Evolutionary conservation across 23 tunicate species (phyloP).

Genomic region (Oikopleura vanhoeffeni): DNA sequence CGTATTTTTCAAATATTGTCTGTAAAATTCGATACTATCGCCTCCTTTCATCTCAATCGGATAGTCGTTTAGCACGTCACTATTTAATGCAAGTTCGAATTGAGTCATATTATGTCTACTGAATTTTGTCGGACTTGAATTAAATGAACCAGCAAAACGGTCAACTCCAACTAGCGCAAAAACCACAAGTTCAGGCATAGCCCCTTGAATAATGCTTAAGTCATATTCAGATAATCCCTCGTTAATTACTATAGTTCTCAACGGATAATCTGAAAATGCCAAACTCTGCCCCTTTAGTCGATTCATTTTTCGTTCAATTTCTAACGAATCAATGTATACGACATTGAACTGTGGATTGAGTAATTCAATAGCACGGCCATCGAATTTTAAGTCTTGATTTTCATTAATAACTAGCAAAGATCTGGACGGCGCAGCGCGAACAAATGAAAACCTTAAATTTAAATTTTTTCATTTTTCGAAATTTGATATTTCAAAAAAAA

Average conservation of each 20-base stretch:
- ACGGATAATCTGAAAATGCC: neutral
- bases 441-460: neutral
- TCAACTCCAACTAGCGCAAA: neutral
- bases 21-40: neutral
- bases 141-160: neutral
- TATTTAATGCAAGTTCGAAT: neutral
- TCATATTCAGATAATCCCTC: neutral
- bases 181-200: too few species aligned
- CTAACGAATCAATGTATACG: neutral
- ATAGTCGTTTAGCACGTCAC: neutral
- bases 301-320: neutral
- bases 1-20: neutral
- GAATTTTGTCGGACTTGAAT: neutral
- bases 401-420: neutral
- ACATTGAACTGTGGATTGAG: neutral
- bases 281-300: neutral
- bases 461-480: too few species aligned
- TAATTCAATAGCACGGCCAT: neutral
- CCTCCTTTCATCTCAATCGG: neutral
- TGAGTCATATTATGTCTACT: neutral
- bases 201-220: neutral
- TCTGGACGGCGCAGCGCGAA: neutral
- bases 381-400: neutral
- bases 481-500: too few species aligned
- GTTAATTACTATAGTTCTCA: neutral